Evolutionary conservation across 2,888 invertebrate species (phyloP), one percentile per base, ranked within the genome.

Genomic region (Callimorpha dominula): DNA sequence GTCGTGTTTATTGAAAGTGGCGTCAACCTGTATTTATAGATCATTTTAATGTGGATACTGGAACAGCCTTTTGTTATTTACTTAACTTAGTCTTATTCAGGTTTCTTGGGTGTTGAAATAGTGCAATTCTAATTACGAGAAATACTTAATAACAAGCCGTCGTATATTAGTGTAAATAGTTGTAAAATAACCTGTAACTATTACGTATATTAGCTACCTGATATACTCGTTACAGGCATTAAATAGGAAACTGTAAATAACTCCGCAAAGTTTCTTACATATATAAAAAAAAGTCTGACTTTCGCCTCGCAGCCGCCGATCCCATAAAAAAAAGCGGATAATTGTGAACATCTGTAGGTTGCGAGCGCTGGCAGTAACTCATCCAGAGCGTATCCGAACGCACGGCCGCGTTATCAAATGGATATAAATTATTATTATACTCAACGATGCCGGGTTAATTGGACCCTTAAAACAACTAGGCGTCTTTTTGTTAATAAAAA

Each of bases 261-360:
- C 65, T 69, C 57, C 17, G 66, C 71, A 66, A 78, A 42, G 70
- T 67, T 68, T 73, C 70, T 67, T 64, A 68, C 49, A 70, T 57
- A 73, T 65, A 60, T 15, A 80, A 74, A 80, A 87, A 86, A 86
- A 84, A 82, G 79, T 76, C 75, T 75, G 77, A 81, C 87, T 86
- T 86, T 86, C 84, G 87, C 84, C 65, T 71, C 76, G 76, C 82
- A 85, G 85, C 84, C 83, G 86, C 81, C 81, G 81, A 77, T 81
- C 82, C 85, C 68, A 79, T 73, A 63, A 81, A 85, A 88, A 89
- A 86, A 87, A 78, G 80, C 80, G 84, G 85, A 88, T 92, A 92
- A 92, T 93, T 90, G 87, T 85, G 91, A 93, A 93, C 93, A 93
- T 93, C 93, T 93, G 93, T 91, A 85, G 84, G 82, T 77, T 80